A percentile compares a stretch with the other conserved stretches of the same genome.
Conservation (phyloP, 2,113 vertebrate species). For the Plecturocebus donacophilus region DNA sequence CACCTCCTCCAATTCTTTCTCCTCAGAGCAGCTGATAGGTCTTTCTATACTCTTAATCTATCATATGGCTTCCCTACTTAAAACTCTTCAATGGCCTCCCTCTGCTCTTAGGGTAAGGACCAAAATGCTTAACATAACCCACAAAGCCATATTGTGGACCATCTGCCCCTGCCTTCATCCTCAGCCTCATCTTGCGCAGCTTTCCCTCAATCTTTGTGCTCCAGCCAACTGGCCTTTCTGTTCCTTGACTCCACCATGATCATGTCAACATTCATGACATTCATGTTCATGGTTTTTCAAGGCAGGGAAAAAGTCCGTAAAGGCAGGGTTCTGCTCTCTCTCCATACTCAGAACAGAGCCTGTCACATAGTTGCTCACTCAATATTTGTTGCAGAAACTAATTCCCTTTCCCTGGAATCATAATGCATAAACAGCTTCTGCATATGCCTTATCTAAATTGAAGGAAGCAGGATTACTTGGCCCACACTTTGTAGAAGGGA, state of each 20-base stretch:
- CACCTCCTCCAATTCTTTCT: neutral
- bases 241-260: neutral
- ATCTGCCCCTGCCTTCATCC: neutral
- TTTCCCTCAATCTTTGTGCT: neutral
- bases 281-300: neutral
- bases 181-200: neutral
- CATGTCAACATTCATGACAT: neutral
- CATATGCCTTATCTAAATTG: neutral
- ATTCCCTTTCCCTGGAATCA: neutral
- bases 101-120: neutral
- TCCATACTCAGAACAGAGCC: neutral
- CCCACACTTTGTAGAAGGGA: neutral
- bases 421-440: neutral
- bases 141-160: neutral
- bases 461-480: neutral
- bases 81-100: neutral
- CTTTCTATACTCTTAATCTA: neutral
- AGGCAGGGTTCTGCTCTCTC: neutral
- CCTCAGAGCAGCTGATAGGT: neutral
- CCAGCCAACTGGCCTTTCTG: neutral
- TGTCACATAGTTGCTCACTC: neutral
- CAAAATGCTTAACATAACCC: neutral
- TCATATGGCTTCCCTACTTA: neutral
- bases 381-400: neutral
- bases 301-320: neutral